Percentiles rank a stretch among this genome's conserved stretches.
phyloP scores from a whole-genome alignment of 2,888 invertebrate species.

The Eupithecia subumbrata region DNA sequence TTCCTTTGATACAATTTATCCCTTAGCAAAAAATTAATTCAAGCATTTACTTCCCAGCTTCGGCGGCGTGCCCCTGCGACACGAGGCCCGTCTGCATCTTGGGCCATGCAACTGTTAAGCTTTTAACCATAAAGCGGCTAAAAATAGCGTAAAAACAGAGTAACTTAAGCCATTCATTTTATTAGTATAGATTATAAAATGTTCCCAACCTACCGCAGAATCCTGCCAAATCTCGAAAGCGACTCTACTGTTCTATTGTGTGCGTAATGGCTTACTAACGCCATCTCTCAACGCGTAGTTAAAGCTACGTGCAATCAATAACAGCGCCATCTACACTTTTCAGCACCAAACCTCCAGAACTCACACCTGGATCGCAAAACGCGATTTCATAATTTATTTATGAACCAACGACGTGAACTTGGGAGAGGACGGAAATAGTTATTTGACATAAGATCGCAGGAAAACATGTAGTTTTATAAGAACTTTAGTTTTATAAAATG shows the following conservation, averaged over 20 bases:
- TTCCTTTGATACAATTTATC: too few species aligned
- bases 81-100: too few species aligned
- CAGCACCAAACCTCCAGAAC: constrained; percentile 21
- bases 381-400: constrained; percentile 49
- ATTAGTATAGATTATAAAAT: neutral
- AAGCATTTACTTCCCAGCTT: too few species aligned
- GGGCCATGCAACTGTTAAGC: too few species aligned
- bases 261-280: constrained; percentile 35
- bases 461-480: constrained; percentile 82
- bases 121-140: too few species aligned
- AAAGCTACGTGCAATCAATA: constrained; percentile 11
- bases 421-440: constrained; percentile 78
- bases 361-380: constrained; percentile 45
- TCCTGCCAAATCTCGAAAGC: neutral
- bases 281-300: constrained; percentile 44
- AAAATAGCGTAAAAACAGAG: too few species aligned
- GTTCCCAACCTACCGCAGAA: neutral
- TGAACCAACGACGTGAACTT: constrained; percentile 78
- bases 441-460: constrained; percentile 80
- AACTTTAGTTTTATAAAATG: constrained; percentile 68
- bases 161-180: too few species aligned
- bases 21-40: too few species aligned
- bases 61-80: too few species aligned
- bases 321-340: constrained; percentile 58
- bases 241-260: neutral